Conservation (phyloP, 1,140 invertebrate genomes). For the Macrotrachela quadricornifera region DNA sequence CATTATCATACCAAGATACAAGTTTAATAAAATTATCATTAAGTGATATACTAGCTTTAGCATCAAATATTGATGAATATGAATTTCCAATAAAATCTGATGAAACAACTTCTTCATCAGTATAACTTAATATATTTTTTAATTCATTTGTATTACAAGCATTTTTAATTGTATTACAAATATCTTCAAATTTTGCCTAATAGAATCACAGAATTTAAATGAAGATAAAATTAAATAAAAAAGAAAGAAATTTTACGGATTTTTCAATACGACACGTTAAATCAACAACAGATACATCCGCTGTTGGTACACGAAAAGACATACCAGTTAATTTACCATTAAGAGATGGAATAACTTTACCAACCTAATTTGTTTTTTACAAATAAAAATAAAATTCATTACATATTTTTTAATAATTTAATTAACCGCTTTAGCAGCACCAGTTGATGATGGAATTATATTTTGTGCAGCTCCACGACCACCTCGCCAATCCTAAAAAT, state of each 20-base stretch:
- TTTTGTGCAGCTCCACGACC: constrained; percentile 84
- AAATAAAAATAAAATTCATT: too few relatives aligned
- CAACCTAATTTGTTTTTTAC: constrained; percentile 28
- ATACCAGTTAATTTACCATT: constrained; percentile 61
- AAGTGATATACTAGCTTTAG: constrained; percentile 58
- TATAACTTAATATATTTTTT: constrained; percentile 77
- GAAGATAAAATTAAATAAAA: too few relatives aligned
- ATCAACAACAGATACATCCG: constrained; percentile 94
- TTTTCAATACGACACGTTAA: constrained; percentile 45
- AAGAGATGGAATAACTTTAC: constrained; percentile 28
- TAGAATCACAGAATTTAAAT: too few relatives aligned
- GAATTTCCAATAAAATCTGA: constrained; percentile 67
- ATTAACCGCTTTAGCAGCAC: constrained; percentile 72
- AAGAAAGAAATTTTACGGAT: constrained; percentile 10
- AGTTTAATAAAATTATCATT: constrained; percentile 30
- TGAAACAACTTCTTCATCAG: constrained; percentile 76
- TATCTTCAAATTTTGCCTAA: constrained; percentile 52
- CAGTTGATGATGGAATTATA: constrained; percentile 89
- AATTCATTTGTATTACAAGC: constrained; percentile 45
- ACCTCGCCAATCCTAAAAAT: constrained; percentile 56
- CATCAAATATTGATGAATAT: constrained; percentile 75
- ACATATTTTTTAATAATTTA: too few relatives aligned
- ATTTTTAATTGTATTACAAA: constrained; percentile 68
- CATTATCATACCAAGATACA: constrained; percentile 62
- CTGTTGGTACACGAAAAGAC: constrained; percentile 88